phyloP scores from a whole-genome alignment of 2,888 invertebrate species.

The Torymus tubicola region DNA sequence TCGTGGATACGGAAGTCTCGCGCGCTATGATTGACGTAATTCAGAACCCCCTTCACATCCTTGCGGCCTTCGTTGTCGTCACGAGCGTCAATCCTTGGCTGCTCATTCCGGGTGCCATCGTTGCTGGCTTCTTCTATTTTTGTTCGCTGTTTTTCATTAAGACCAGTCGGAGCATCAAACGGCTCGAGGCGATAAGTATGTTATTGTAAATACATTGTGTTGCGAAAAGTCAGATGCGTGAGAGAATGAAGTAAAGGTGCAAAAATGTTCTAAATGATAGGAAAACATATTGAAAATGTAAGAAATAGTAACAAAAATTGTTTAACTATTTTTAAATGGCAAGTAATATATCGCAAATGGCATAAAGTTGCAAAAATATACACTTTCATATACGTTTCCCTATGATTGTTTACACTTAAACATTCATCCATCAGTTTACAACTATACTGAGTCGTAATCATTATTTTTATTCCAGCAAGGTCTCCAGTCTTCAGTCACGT shows the following conservation, averaged over 20 bases:
- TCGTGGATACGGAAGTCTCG: constrained; percentile 82
- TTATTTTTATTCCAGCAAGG: constrained; percentile 79
- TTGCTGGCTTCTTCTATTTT: constrained; percentile 84
- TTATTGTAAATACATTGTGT: neutral
- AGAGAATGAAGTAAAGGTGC: no score
- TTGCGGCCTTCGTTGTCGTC: constrained; percentile 79
- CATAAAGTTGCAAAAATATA: no score
- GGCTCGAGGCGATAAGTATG: constrained; percentile 87
- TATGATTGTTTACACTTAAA: no score
- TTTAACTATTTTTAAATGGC: no score
- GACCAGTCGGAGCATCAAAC: constrained; percentile 88
- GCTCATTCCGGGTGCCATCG: constrained; percentile 82
- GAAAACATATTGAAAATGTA: no score
- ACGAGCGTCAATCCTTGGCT: constrained; percentile 85
- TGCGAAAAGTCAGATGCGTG: no score
- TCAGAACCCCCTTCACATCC: constrained; percentile 80
- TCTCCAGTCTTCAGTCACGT: constrained; percentile 91
- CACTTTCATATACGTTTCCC: no score
- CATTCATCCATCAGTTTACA: no score
- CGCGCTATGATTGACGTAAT: constrained; percentile 81
- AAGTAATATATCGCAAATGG: no score
- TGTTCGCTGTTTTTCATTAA: constrained; percentile 86
- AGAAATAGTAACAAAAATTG: no score
- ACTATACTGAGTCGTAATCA: neutral
- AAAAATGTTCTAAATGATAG: no score